Evolutionary conservation across 1,140 invertebrate genomes (phyloP), one percentile per base, ranked within the genome.

Genomic region (Oryzaephilus surinamensis): DNA sequence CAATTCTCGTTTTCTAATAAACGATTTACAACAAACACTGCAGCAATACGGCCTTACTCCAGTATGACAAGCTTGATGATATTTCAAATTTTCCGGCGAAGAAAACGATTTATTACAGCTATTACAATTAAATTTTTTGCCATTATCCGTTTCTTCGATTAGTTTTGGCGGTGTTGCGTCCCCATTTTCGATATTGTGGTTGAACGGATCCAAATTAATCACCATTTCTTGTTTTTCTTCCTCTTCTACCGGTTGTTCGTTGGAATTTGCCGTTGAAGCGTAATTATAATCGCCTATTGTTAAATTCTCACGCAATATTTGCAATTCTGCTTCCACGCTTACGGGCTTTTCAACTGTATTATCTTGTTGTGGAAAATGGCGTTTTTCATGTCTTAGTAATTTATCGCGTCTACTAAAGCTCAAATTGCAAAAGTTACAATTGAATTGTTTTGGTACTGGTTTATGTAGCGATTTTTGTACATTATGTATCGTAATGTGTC

Each of bases 391-490:
- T 33, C 73, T 63, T 16, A 70, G 37, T 3, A 77, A 51, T 52
- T 77, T 77, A 51, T 77, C 75, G 48, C 70, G 64, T 17, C 74
- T 66, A 35, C 70, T 70, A 61, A 81, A 83, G 16, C 76, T 70
- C 52, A 77, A 65, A 2, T 77, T 67, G 52, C 81, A 84, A 34
- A 73, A 70, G 24, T 64, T 63, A 53, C 81, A 85, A 11, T 67
- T 66, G 54, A 72, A 81, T n/a, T n/a, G n/a, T n/a, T n/a, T n/a
- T n/a, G n/a, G n/a, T n/a, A n/a, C n/a, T 1, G 78, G 77, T 51
- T 80, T 81, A 43, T 77, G 72, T 2, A 78, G n/a, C 1, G 78
- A 77, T 51, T 80, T 81, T 43, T 77, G 72, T 2, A 78, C 79
- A 2, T 76, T 73, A 49, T 85, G 81, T 31, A 81, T 74, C 11